A percentile compares a stretch with the other conserved stretches of the same genome.
Evolutionary conservation across 2,113 vertebrate species (phyloP).

Genomic region (human (Homo sapiens)): DNA sequence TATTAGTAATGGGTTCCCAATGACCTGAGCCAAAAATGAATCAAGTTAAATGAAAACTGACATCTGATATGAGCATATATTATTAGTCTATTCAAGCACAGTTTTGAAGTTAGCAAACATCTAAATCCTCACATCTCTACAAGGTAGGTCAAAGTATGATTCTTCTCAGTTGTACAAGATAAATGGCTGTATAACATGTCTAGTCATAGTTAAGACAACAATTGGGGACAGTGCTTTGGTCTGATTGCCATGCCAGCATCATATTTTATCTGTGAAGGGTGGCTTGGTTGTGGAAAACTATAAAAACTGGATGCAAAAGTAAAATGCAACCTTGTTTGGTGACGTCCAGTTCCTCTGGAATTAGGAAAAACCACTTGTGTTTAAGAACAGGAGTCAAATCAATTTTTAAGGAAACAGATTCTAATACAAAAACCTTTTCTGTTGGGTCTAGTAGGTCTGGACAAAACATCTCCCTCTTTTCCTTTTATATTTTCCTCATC

Average conservation of each 20-base stretch:
- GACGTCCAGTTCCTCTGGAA: constrained; percentile 8
- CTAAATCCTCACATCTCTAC: not conserved
- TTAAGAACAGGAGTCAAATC: constrained; percentile 17
- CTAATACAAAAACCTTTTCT: not conserved
- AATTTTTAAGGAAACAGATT: not conserved
- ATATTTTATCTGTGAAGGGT: not conserved
- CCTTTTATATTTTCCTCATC: constrained; percentile 92
- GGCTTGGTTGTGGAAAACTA: constrained; percentile 6
- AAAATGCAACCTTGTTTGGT: not conserved
- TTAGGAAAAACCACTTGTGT: not conserved
- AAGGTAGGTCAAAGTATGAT: too few species aligned
- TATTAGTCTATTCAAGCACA: constrained; percentile 2
- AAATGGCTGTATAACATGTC: not conserved
- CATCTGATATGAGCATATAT: not conserved
- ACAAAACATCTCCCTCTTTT: not conserved
- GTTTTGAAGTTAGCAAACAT: not conserved
- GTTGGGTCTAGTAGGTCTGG: not conserved
- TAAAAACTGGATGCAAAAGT: not conserved
- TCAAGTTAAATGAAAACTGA: not conserved
- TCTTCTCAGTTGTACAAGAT: not conserved
- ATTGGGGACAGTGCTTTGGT: not conserved
- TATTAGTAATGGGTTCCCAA: constrained; percentile 20
- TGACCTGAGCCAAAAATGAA: constrained; percentile 30
- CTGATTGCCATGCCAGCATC: not conserved
- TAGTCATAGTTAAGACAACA: not conserved